These are phyloP conservation scores for Sternotherus odoratus DNA, from an alignment of 2,797 vertebrate species.

Conservation along the genomic window DNA sequence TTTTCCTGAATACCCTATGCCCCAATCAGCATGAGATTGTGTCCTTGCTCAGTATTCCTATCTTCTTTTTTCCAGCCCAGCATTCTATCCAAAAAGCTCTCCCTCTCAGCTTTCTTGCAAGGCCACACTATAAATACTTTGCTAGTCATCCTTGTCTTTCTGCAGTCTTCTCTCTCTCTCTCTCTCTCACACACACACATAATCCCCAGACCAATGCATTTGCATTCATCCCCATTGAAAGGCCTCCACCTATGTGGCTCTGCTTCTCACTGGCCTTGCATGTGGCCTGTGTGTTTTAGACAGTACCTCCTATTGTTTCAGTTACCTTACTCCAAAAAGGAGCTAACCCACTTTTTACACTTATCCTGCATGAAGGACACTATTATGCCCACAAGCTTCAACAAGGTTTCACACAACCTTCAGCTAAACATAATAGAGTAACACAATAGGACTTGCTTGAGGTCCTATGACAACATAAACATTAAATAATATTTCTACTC, in stretches of 20 bases:
- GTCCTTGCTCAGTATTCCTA: slow-evolving; percentile 22
- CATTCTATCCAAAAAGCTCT: slow-evolving; percentile 32
- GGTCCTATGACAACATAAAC: background rate
- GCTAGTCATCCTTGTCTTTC: background rate
- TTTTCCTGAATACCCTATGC: slow-evolving; percentile 34
- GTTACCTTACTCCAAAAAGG: background rate
- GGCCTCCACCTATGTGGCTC: background rate
- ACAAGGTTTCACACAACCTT: background rate
- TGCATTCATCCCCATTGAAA: background rate
- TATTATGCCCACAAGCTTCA: background rate
- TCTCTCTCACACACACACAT: no score
- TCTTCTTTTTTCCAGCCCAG: slow-evolving; percentile 23
- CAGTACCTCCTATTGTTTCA: background rate
- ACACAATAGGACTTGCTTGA: background rate
- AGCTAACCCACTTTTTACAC: background rate
- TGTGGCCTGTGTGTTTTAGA: background rate
- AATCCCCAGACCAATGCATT: background rate
- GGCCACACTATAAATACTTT: background rate
- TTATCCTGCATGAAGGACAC: background rate
- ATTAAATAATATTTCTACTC: background rate
- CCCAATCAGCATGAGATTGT: slow-evolving; percentile 10
- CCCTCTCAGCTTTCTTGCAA: slow-evolving; percentile 37
- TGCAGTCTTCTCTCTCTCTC: background rate
- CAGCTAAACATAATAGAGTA: background rate
- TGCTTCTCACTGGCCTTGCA: background rate